phyloP scores from a whole-genome alignment of 2,888 invertebrate genomes.

The Cheilosia vulpina region DNA sequence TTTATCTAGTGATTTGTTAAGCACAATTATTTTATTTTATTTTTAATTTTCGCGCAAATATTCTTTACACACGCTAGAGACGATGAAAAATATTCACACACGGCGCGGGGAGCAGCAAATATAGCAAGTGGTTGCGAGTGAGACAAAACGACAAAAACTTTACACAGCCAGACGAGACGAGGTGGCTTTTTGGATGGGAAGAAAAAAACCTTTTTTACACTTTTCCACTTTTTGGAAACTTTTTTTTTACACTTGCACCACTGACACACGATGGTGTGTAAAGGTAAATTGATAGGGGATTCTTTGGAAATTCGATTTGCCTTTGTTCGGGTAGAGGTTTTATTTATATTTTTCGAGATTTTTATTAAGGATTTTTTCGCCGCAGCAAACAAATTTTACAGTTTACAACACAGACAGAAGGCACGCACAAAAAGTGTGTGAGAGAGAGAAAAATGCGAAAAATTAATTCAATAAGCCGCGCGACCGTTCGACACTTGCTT shows the following conservation, averaged over 20 bases:
- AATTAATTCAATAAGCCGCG: conserved; percentile 56
- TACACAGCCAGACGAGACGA: conserved; percentile 6
- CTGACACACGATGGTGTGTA: conserved; percentile 28
- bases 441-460: conserved; percentile 30
- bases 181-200: conserved; percentile 29
- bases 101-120: conserved; percentile 15
- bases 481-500: conserved; percentile 70
- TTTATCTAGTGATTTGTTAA: conserved; percentile 20
- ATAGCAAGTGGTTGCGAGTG: conserved; percentile 63
- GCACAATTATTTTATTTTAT: conserved; percentile 19
- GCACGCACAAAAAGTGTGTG: conserved; percentile 36
- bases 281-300: conserved; percentile 22
- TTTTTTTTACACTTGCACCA: conserved; percentile 35
- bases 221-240: conserved; percentile 20
- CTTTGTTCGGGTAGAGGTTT: conserved; percentile 49
- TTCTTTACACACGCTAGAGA: conserved; percentile 27
- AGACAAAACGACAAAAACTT: conserved; percentile 60
- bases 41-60: conserved; percentile 66
- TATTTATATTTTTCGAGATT: background rate
- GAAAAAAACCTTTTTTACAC: conserved; percentile 52
- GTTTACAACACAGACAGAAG: conserved; percentile 25
- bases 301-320: conserved; percentile 22
- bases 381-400: conserved; percentile 10
- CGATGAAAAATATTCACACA: background rate
- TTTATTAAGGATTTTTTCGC: conserved; percentile 7